Evolutionary conservation across 1,140 invertebrate species (phyloP), one percentile per base, ranked within the genome.

Genomic region (Trinorchestia longiramus): DNA sequence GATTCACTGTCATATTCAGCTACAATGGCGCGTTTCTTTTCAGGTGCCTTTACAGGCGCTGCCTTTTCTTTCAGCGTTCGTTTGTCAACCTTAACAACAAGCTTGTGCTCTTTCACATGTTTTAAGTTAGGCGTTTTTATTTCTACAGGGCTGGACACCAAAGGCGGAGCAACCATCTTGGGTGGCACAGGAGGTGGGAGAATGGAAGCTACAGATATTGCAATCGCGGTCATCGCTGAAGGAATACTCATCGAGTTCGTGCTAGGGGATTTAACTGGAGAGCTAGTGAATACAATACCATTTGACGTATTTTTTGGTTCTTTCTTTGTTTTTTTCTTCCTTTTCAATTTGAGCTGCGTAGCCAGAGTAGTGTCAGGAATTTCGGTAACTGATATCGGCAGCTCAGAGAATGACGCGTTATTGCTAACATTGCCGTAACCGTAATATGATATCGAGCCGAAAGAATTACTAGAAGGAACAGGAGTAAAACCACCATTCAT

Each of bases 311-410:
- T n/a, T 94, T 94, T 94, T 17, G 92, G 44, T 45, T 94, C 92
- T 47, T 94, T 94, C 92, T 94, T 94, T 45, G 92, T 4, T 94
- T 94, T 94, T 40, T 94, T 94, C 44, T 94, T 94, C 92, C 47
- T 94, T 47, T 94, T 94, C 8, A 94, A 43, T 40, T 94, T 94
- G 19, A 94, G 92, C 40, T 94, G 92, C 41, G 43, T 47, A 43
- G 92, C 43, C 36, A 94, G 92, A 11, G 92, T 94, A 0, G 92
- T 94, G 43, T 94, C 92, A 40, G 92, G 92, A 43, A 94, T 94
- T 47, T 44, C 92, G 15, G 92, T 44, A 44, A 94, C 92, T 94
- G 92, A 94, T n/a, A 91, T 91, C 15, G 88, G 88, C 43, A 91
- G 43, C 88, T 91, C 88, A 43, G 92, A 47, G 43, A 90, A 90